phyloP scores from a whole-genome alignment of 2,113 vertebrate species.

The Galemys pyrenaicus region DNA sequence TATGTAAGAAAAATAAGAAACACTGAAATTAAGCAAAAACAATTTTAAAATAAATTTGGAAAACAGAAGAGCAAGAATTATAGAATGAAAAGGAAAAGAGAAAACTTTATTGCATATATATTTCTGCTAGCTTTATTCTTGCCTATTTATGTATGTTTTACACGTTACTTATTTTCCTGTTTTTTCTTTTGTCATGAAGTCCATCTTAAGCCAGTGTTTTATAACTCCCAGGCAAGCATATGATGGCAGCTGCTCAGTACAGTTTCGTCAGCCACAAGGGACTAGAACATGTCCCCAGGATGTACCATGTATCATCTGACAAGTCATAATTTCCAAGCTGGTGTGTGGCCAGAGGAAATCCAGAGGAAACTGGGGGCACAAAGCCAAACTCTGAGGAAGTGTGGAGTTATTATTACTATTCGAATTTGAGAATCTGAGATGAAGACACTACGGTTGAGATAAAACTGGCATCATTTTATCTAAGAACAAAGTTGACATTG shows the following conservation, averaged over 20 bases:
- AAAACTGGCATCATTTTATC: background rate
- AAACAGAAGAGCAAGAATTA: background rate
- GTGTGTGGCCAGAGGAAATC: background rate
- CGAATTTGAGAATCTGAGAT: background rate
- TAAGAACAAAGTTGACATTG: background rate
- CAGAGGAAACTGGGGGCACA: background rate
- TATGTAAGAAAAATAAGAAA: background rate
- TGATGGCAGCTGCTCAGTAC: background rate
- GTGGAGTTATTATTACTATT: accelerated
- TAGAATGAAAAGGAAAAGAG: background rate
- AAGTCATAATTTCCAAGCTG: background rate
- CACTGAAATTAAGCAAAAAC: background rate
- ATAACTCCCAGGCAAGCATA: background rate
- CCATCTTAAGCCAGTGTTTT: background rate
- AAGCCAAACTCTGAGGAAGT: background rate
- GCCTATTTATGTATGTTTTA: background rate
- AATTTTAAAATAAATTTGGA: background rate
- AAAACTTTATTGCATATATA: background rate
- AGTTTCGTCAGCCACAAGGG: background rate
- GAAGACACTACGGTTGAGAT: background rate
- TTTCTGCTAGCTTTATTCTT: background rate
- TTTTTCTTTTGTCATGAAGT: background rate
- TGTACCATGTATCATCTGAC: background rate
- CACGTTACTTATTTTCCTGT: background rate
- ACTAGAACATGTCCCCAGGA: too few species aligned